phyloP scores from a whole-genome alignment of 2,797 vertebrate species.

The Melopsittacus undulatus region DNA sequence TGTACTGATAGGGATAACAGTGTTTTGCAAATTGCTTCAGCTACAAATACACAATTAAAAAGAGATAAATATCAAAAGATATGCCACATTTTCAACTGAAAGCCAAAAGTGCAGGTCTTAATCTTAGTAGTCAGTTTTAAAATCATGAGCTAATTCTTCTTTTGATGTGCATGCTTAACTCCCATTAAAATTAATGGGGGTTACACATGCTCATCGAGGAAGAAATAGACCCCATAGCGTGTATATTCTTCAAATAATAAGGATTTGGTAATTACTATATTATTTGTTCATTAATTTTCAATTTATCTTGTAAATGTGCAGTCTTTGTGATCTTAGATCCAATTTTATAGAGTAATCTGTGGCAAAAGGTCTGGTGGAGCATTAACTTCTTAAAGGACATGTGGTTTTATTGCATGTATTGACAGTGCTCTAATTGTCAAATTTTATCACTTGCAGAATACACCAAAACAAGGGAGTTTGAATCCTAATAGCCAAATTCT shows the following conservation, averaged over 20 bases:
- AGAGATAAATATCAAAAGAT: constrained; percentile 78
- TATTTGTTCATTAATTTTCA: constrained; percentile 83
- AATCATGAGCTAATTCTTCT: constrained; percentile 65
- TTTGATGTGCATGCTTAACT: constrained; percentile 78
- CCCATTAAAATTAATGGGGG: constrained; percentile 83
- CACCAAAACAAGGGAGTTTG: constrained; percentile 26
- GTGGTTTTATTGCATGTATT: constrained; percentile 59
- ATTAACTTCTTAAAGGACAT: constrained; percentile 68
- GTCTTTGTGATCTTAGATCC: constrained; percentile 75
- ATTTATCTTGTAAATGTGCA: constrained; percentile 79
- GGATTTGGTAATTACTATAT: constrained; percentile 77
- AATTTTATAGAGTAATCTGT: constrained; percentile 78
- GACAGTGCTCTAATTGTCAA: constrained; percentile 57
- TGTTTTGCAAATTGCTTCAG: constrained; percentile 78
- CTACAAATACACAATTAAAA: constrained; percentile 81
- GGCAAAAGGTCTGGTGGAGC: constrained; percentile 67
- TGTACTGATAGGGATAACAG: constrained; percentile 76
- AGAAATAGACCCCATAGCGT: constrained; percentile 72
- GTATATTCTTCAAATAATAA: constrained; percentile 75
- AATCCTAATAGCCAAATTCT: neutral
- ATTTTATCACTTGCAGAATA: neutral
- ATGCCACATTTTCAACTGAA: constrained; percentile 76
- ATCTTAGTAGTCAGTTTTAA: constrained; percentile 69
- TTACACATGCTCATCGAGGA: constrained; percentile 75
- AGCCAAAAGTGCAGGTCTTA: constrained; percentile 79